phyloP scores from a whole-genome alignment of 2,888 invertebrate genomes.

The Cheilosia impressa region DNA sequence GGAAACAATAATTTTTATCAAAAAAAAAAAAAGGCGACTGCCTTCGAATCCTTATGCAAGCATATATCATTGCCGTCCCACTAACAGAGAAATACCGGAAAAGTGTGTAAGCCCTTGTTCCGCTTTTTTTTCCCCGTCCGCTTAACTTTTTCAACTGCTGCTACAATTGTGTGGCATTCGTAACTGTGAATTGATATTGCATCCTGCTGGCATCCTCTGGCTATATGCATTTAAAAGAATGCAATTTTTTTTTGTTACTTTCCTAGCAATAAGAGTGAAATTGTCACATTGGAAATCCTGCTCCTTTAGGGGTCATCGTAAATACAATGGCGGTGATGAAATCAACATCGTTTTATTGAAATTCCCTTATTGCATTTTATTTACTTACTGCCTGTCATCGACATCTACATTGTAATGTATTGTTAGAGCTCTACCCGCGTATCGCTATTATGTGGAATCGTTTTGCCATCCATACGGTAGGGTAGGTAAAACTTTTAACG shows the following conservation, averaged over 20 bases:
- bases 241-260: constrained; percentile 32
- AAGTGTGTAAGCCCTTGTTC: constrained; percentile 46
- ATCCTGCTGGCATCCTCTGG: constrained; percentile 57
- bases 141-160: constrained; percentile 27
- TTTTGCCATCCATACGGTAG: background rate
- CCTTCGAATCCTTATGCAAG: constrained; percentile 5
- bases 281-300: constrained; percentile 71
- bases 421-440: constrained; percentile 18
- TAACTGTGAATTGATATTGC: constrained; percentile 70
- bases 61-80: constrained; percentile 3
- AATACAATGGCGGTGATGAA: constrained; percentile 73
- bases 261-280: constrained; percentile 67
- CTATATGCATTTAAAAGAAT: constrained; percentile 52
- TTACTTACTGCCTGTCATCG: constrained; percentile 56
- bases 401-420: constrained; percentile 14
- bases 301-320: constrained; percentile 70
- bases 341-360: constrained; percentile 73
- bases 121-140: constrained; percentile 20
- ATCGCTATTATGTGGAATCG: background rate
- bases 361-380: constrained; percentile 72
- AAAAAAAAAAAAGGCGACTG: background rate
- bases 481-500: constrained; percentile 14
- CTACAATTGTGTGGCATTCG: constrained; percentile 41
- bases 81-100: constrained; percentile 52
- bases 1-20: constrained; percentile 10